phyloP scores from a whole-genome alignment of 2,113 vertebrate genomes.

The Pontoporia blainvillei region DNA sequence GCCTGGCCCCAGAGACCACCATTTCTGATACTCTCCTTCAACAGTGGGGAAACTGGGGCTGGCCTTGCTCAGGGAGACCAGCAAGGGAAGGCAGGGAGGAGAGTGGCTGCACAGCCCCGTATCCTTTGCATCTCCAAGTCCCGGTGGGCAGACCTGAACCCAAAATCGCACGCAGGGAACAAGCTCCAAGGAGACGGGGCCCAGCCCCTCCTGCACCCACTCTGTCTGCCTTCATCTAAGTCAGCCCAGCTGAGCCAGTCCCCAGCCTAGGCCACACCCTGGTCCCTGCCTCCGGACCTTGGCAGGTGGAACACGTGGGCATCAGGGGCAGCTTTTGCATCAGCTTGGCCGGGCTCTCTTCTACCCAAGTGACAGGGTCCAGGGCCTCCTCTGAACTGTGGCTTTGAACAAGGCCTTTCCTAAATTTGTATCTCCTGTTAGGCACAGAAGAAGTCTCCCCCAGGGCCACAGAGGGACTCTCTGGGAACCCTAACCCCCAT shows the following conservation, averaged over 20 bases:
- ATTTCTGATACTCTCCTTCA: neutral
- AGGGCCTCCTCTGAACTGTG: neutral
- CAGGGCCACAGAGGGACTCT: neutral
- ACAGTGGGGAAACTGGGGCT: no score
- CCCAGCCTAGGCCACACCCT: neutral
- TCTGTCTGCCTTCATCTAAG: no score
- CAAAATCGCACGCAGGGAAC: neutral
- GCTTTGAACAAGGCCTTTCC: neutral
- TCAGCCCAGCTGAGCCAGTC: neutral
- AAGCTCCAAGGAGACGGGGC: neutral
- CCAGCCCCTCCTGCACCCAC: neutral
- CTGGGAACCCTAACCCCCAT: neutral
- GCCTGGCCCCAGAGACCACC: neutral
- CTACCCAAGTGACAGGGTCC: neutral
- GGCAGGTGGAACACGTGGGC: neutral
- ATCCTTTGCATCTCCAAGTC: neutral
- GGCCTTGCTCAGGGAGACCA: neutral
- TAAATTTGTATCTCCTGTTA: neutral
- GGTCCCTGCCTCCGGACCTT: neutral
- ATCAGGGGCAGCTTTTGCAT: neutral
- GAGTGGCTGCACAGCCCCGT: rapidly evolving
- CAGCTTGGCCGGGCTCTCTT: neutral
- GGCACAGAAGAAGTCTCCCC: neutral
- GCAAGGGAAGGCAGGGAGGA: neutral
- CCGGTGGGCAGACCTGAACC: neutral